phyloP scores from a whole-genome alignment of 2,797 vertebrate genomes.

The Synanceia verrucosa region DNA sequence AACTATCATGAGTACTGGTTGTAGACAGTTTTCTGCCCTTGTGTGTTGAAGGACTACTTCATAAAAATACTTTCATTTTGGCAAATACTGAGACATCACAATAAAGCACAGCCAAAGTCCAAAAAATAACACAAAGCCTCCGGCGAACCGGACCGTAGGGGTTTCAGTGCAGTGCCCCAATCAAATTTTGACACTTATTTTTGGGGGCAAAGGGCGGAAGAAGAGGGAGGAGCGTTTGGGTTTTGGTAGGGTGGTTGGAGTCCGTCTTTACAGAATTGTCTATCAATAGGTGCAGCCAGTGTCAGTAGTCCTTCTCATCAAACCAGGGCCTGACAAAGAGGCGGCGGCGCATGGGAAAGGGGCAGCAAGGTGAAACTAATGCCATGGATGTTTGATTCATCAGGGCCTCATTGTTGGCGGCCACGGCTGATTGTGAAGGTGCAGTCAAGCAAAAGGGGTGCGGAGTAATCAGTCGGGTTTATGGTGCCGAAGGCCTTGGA shows the following conservation, averaged over 20 bases:
- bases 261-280: slow-evolving; percentile 94
- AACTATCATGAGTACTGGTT: background rate
- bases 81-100: slow-evolving; percentile 33
- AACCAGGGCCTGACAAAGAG: slow-evolving; percentile 91
- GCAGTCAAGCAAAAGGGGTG: slow-evolving; percentile 98
- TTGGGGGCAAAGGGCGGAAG: slow-evolving; percentile 44
- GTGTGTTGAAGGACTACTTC: background rate
- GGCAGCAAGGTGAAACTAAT: slow-evolving; percentile 99
- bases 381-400: slow-evolving; percentile 99
- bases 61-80: slow-evolving; percentile 10
- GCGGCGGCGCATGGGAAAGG: slow-evolving; percentile 91
- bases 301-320: slow-evolving; percentile 98
- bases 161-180: slow-evolving; percentile 35
- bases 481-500: slow-evolving; percentile 83
- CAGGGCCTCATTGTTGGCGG: slow-evolving; percentile 97
- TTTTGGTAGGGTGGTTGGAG: slow-evolving; percentile 66
- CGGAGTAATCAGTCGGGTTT: slow-evolving; percentile 98
- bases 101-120: slow-evolving; percentile 15
- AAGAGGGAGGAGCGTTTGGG: slow-evolving; percentile 44
- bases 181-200: slow-evolving; percentile 62
- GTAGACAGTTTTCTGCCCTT: background rate
- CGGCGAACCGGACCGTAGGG: slow-evolving; percentile 46
- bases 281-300: slow-evolving; percentile 98
- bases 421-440: slow-evolving; percentile 98
- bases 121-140: slow-evolving; percentile 47